Evolutionary conservation across 1,140 invertebrate species (phyloP).

Genomic region (Chlorops oryzae): DNA sequence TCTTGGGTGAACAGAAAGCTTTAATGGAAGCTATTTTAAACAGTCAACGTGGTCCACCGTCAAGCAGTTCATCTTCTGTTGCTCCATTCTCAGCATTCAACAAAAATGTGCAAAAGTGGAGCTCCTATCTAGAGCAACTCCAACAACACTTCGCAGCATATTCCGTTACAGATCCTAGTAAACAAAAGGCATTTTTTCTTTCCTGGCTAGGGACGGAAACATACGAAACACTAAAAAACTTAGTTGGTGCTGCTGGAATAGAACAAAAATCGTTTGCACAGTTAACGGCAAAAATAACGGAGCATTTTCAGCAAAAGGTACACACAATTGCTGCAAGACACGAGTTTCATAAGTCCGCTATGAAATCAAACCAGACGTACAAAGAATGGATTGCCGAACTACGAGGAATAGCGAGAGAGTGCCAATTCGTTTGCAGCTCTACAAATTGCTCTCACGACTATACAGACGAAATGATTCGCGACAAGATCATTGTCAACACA

Average conservation of each 20-base stretch:
- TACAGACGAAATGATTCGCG: not conserved
- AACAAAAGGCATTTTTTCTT: conserved; percentile 10
- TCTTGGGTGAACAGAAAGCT: no score
- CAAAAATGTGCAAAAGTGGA: no score
- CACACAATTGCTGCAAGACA: not conserved
- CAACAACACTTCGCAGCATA: no score
- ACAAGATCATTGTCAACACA: not conserved
- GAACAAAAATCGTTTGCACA: not conserved
- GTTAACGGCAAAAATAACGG: conserved; percentile 7
- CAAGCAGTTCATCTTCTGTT: no score
- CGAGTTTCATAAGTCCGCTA: conserved; percentile 2
- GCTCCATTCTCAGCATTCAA: no score
- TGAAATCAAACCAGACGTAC: conserved; percentile 2
- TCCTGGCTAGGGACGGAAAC: conserved; percentile 6
- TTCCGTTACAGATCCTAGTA: no score
- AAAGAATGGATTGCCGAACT: conserved; percentile 5
- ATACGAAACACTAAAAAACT: conserved; percentile 6
- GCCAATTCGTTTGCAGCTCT: not conserved
- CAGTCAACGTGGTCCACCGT: no score
- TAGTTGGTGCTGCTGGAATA: not conserved
- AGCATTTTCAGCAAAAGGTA: not conserved
- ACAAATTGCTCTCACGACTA: not conserved
- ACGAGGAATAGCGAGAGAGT: conserved; percentile 3
- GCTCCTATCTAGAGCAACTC: no score
- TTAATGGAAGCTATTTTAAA: no score